Conservation (phyloP, 2,797 vertebrate species). For the Coregonus suidteri region DNA sequence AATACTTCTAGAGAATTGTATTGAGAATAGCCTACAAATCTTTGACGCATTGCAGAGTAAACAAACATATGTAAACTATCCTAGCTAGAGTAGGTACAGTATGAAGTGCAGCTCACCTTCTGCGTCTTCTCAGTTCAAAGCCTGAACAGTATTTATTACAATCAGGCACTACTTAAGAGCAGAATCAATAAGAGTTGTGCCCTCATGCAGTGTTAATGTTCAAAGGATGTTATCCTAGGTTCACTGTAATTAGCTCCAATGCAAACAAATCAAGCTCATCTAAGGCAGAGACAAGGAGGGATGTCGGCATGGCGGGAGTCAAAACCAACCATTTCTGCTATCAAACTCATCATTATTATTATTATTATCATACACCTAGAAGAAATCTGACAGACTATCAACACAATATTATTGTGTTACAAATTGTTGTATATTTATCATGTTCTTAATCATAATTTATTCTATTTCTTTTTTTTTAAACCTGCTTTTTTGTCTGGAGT, state of each 20-base stretch:
- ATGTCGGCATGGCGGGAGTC: neutral
- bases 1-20: neutral
- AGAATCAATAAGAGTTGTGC: neutral
- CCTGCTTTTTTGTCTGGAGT: conserved; percentile 63
- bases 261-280: conserved; percentile 1
- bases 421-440: conserved; percentile 10
- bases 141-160: neutral
- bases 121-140: neutral
- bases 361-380: neutral
- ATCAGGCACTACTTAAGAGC: neutral
- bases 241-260: neutral
- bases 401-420: conserved; percentile 4
- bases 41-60: neutral
- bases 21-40: neutral
- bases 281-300: neutral
- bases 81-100: neutral
- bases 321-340: neutral
- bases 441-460: conserved; percentile 1
- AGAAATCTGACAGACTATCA: neutral
- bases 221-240: conserved; percentile 1
- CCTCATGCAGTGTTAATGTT: conserved; percentile 1
- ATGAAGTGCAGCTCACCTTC: neutral
- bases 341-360: neutral
- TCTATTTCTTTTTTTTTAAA: neutral
- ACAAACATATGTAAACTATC: neutral